Percentiles rank a stretch among this genome's conserved stretches.
phyloP scores from a whole-genome alignment of 2,113 vertebrate genomes.

The Catharus minimus region DNA sequence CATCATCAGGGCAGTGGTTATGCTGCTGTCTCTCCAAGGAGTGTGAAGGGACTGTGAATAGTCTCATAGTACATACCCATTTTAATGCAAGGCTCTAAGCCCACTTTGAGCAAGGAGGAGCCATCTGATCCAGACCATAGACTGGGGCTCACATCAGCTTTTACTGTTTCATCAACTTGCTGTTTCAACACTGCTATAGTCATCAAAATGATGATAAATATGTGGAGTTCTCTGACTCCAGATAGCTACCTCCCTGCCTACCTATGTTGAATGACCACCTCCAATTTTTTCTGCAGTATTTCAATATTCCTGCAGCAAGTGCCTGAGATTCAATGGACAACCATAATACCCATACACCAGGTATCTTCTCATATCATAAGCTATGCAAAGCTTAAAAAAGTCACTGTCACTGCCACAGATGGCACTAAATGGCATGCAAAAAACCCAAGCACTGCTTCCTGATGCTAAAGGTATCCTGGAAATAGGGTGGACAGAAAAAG shows the following conservation, averaged over 20 bases:
- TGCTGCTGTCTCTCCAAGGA: background rate
- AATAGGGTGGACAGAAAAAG: background rate
- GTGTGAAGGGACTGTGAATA: background rate
- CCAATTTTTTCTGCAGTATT: background rate
- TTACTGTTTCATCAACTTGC: background rate
- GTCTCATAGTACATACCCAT: background rate
- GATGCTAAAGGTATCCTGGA: background rate
- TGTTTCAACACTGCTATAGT: background rate
- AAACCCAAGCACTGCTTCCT: background rate
- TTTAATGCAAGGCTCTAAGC: background rate
- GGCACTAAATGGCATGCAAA: background rate
- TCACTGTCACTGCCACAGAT: background rate
- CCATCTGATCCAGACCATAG: background rate
- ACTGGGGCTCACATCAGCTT: background rate
- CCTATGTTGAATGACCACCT: background rate
- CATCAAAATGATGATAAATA: background rate
- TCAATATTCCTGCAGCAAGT: background rate
- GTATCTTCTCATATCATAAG: background rate
- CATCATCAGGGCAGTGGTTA: background rate
- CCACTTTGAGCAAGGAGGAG: background rate
- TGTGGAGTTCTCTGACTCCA: background rate
- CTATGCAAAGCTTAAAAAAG: background rate
- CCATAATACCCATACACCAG: background rate
- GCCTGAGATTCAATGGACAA: background rate
- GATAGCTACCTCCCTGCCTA: background rate